These are phyloP conservation scores for Trypoxylon attenuatum DNA, from an alignment of 2,888 invertebrate species.

Conservation along the genomic window DNA sequence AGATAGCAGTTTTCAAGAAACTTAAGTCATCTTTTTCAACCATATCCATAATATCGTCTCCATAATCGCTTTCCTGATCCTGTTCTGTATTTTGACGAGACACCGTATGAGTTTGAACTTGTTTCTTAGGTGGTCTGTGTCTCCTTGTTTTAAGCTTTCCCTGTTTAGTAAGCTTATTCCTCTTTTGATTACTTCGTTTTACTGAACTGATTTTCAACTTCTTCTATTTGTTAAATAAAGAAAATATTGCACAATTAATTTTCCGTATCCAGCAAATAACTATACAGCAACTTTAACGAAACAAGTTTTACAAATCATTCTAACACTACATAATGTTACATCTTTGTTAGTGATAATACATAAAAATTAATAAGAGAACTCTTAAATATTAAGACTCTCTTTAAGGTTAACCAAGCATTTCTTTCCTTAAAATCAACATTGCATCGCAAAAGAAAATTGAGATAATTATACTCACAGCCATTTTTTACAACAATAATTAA, in stretches of 20 bases:
- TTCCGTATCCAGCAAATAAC: no score
- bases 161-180: constrained; percentile 70
- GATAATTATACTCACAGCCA: neutral
- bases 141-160: constrained; percentile 70
- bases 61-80: constrained; percentile 75
- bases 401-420: no score
- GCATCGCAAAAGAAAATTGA: no score
- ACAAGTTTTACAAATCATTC: no score
- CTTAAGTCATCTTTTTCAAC: constrained; percentile 77
- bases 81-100: constrained; percentile 58
- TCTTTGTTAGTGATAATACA: no score
- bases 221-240: constrained; percentile 72
- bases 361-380: neutral
- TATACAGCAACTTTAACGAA: no score
- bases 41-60: constrained; percentile 77
- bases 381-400: no score
- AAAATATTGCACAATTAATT: neutral
- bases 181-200: constrained; percentile 73
- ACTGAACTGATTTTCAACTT: constrained; percentile 71
- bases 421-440: no score
- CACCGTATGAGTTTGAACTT: constrained; percentile 54
- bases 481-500: neutral
- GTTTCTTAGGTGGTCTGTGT: constrained; percentile 69
- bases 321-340: no score
- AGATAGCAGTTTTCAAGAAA: constrained; percentile 75